Evolutionary conservation across 2,113 vertebrate genomes (phyloP), one percentile per base, ranked within the genome.

Genomic region (Dipodomys ordii): DNA sequence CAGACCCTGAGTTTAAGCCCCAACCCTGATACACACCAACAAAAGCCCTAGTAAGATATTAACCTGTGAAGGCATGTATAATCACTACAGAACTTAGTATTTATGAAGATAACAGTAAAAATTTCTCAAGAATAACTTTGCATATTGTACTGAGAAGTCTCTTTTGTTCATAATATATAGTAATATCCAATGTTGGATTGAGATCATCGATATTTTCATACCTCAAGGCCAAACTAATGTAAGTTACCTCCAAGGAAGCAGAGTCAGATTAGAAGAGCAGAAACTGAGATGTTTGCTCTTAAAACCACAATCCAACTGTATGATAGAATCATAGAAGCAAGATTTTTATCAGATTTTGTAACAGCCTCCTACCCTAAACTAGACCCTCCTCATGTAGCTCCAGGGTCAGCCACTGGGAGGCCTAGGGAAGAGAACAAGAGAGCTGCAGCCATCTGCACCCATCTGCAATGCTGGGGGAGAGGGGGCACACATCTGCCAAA

Each of bases 81-180:
- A 25, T 6, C 15, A 69, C 74, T 78, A 85, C 32, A 90, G 94
- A 97, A 32, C 5, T 27, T 79, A 60, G 49, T 28, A 68, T 79
- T 93, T 85, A 71, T 44, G 23, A 80, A 87, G 30, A n/a, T 60
- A 82, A 71, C 0, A 35, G 28, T 28, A 72, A 5, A 39, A 83
- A 81, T 76, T 77, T 84, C 83, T 92, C 67, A 88, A 77, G 67
- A 95, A 85, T 65, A 57, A 84, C 32, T 62, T 30, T 60, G 15
- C 13, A 44, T 16, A 3, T 35, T 68, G 49, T 76, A 68, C 46
- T 82, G 27, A 92, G 30, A 82, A 79, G 6, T 7, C 19, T 88
- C 19, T 73, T 85, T 7, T 6, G 19, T 73, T 86, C 23, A 60
- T 62, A 57, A 76, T 53, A n/a, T 30, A 23, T 19, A 65, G 18